phyloP scores from a whole-genome alignment of 2,797 vertebrate species.

The Gadopsis marmoratus region DNA sequence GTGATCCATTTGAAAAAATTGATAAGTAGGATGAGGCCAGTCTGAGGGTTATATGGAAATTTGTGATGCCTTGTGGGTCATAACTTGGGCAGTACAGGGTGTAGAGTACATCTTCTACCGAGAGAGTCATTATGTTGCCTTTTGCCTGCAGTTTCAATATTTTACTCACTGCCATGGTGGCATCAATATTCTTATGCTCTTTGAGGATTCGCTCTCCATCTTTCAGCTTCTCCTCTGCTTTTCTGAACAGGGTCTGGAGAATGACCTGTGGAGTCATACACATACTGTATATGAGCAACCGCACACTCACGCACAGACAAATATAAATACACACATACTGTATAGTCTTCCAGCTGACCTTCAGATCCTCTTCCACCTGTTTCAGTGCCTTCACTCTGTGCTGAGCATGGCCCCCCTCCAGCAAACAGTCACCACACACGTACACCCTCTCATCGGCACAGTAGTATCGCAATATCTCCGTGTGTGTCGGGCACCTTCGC shows the following conservation, averaged over 20 bases:
- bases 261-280: slow-evolving; percentile 66
- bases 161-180: slow-evolving; percentile 73
- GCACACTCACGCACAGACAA: background rate
- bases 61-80: background rate
- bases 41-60: background rate
- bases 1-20: background rate
- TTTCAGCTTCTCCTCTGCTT: slow-evolving; percentile 79
- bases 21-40: background rate
- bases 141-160: background rate
- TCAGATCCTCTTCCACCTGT: slow-evolving; percentile 83
- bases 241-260: slow-evolving; percentile 75
- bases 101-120: background rate
- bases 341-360: slow-evolving; percentile 61
- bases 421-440: slow-evolving; percentile 80
- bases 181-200: slow-evolving; percentile 73
- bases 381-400: slow-evolving; percentile 81
- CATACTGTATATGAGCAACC: slow-evolving; percentile 4
- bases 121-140: background rate
- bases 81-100: background rate
- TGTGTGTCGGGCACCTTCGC: slow-evolving; percentile 74
- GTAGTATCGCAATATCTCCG: slow-evolving; percentile 81
- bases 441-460: slow-evolving; percentile 81
- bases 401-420: slow-evolving; percentile 76
- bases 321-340: background rate
- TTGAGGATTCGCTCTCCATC: slow-evolving; percentile 74